A percentile compares a stretch with the other conserved stretches of the same genome.
phyloP scores from a whole-genome alignment of 2,113 vertebrate genomes.

The Glaucomys volans region DNA sequence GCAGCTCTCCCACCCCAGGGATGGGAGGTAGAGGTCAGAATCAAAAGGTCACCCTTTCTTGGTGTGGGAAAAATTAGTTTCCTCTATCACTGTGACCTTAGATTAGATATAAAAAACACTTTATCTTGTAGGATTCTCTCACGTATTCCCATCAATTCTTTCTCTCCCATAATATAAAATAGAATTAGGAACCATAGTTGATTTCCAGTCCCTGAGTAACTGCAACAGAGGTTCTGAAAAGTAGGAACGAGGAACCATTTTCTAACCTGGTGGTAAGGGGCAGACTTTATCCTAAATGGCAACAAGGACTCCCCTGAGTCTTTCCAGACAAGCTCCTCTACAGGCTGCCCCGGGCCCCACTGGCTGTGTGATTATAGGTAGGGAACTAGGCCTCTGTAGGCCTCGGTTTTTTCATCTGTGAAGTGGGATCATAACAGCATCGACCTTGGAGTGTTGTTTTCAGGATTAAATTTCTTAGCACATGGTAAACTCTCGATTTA shows the following conservation, averaged over 20 bases:
- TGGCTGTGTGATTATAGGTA: background rate
- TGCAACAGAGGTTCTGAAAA: background rate
- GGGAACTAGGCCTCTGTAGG: background rate
- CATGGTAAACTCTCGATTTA: rapidly evolving
- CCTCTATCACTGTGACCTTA: background rate
- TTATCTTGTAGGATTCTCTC: background rate
- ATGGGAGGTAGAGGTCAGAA: background rate
- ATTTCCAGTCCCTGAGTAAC: background rate
- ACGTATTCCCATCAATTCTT: background rate
- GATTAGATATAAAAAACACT: background rate
- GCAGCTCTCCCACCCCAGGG: background rate
- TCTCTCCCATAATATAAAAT: background rate
- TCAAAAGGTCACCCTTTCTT: background rate
- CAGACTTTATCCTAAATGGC: background rate
- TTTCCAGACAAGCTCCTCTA: background rate
- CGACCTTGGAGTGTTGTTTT: background rate
- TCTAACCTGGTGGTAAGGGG: too few relatives aligned
- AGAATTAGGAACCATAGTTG: background rate
- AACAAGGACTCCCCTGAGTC: background rate
- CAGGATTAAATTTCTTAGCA: background rate
- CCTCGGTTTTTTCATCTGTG: background rate
- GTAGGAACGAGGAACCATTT: background rate
- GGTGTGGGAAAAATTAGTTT: background rate
- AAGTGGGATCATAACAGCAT: background rate
- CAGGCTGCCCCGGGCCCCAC: background rate